These are phyloP conservation scores for Lutraria rhynchaena DNA, from an alignment of 1,140 invertebrate species.

Conservation along the genomic window DNA sequence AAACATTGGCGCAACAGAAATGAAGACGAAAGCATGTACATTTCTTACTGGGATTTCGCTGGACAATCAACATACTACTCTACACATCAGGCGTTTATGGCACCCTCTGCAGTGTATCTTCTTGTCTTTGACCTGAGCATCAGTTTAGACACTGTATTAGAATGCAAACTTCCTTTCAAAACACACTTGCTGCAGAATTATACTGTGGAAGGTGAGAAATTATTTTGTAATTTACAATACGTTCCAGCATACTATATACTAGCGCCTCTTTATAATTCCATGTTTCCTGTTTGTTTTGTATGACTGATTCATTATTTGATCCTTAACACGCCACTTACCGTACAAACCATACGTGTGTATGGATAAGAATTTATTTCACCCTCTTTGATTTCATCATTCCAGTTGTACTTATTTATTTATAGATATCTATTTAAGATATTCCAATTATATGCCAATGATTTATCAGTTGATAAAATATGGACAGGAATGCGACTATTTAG, in stretches of 20 bases:
- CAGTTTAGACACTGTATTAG: not conserved
- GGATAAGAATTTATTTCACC: no score
- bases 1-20: constrained; percentile 1
- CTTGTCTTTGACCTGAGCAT: constrained; percentile 26
- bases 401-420: no score
- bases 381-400: no score
- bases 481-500: no score
- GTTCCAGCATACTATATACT: no score
- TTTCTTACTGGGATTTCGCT: constrained; percentile 38
- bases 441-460: no score
- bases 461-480: no score
- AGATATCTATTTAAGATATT: no score
- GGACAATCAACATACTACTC: constrained; percentile 28
- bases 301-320: no score
- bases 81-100: constrained; percentile 27
- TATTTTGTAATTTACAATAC: not conserved
- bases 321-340: not conserved
- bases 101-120: constrained; percentile 27
- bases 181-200: constrained; percentile 3
- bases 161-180: not conserved
- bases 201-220: constrained; percentile 27
- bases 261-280: no score
- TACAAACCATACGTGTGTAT: not conserved
- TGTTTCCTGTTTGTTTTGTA: no score
- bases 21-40: constrained; percentile 32